Evolutionary conservation across 2,797 vertebrate genomes (phyloP), one percentile per base, ranked within the genome.

Genomic region (Scleropages formosus): DNA sequence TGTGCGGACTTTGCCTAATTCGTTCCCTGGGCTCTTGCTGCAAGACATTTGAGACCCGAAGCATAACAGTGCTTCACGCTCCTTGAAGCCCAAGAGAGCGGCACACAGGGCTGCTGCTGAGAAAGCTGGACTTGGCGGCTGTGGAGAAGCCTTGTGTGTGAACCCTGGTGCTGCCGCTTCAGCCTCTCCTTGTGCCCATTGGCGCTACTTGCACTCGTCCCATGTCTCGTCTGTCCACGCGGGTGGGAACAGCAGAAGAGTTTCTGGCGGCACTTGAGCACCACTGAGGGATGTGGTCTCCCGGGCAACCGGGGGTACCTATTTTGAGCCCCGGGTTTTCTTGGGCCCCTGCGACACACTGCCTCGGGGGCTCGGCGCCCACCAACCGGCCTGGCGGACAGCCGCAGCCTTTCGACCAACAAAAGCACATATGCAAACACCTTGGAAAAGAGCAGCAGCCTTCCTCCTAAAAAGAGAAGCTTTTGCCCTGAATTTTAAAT

Each of bases 271-370:
- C 24, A 73, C 82, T 87, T 75, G 53, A 89, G 86, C 79, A 84
- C 85, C 77, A 87, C 79, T 75, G 73, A 80, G 86, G 84, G 89
- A 88, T 85, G 76, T 69, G 89, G 81, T 92, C 86, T 82, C 90
- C 90, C 80, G 74, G 87, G 90, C 88, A 91, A 92, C 90, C 82
- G 80, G 6, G 86, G 78, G 85, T 84, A 90, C 89, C 86, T 91
- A 93, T 93, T 92, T 90, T 88, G 78, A 87, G 89, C 81, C 0
- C 13, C 63, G 82, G 86, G 82, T 86, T 81, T 73, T 65, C 62
- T 85, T 84, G 87, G 67, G 53, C 49, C 63, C n/a, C 16, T 47
- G 73, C 47, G n/a, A 65, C 20, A 10, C 49, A 7, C 20, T 27
- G n/a, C 61, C 62, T 74, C n/a, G 10, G 31, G n/a, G 53, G 56